Percentiles rank a stretch among this genome's conserved stretches.
These are phyloP conservation scores for Rutilus rutilus DNA, from an alignment of 2,113 vertebrate species.

Conservation along the genomic window DNA sequence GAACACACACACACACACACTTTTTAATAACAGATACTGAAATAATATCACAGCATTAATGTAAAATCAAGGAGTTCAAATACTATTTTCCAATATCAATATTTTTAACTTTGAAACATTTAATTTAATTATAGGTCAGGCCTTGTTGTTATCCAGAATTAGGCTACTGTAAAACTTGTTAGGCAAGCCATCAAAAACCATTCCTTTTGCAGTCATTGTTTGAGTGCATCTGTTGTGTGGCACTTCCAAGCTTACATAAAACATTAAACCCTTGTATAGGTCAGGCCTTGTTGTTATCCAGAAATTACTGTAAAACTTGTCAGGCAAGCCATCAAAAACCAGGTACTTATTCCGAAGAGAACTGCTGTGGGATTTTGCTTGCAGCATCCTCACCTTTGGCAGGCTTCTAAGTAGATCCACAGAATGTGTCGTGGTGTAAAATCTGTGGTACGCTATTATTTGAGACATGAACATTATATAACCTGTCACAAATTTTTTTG, in stretches of 20 bases:
- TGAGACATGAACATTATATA: neutral
- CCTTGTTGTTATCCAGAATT: no score
- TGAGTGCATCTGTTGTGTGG: conserved; percentile 21
- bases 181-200: no score
- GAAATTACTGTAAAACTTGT: neutral
- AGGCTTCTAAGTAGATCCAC: neutral
- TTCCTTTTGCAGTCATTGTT: conserved; percentile 5
- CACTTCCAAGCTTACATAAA: conserved; percentile 14
- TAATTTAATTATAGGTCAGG: no score
- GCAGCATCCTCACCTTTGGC: neutral
- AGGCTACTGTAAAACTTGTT: no score
- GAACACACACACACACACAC: no score
- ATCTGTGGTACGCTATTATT: neutral
- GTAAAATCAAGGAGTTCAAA: no score
- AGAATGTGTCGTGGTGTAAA: neutral
- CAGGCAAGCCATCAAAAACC: neutral
- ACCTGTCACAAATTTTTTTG: neutral
- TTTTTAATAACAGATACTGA: no score
- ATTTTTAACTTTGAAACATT: no score
- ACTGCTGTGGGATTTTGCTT: conserved; percentile 10
- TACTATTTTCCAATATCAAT: no score
- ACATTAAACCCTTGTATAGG: neutral
- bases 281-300: neutral
- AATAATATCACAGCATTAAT: no score
- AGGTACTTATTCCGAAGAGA: neutral